Evolutionary conservation across 1,140 invertebrate species (phyloP).

Genomic region (Lepidotrigona ventralis): DNA sequence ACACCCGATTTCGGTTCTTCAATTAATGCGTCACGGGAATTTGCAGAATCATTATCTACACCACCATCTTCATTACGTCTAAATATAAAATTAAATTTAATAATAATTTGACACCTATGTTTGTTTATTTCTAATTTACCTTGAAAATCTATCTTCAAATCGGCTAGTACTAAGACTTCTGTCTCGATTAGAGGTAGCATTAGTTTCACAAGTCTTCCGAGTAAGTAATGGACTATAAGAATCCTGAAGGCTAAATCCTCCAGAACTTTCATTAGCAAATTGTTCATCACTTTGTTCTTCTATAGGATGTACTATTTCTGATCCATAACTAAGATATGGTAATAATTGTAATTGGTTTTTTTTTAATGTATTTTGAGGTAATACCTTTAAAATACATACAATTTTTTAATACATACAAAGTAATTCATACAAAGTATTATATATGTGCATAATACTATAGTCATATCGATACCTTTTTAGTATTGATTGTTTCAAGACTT

Average conservation of each 20-base stretch:
- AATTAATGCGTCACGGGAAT: slow-evolving; percentile 76
- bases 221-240: slow-evolving; percentile 85
- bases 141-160: slow-evolving; percentile 75
- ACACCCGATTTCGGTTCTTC: slow-evolving; percentile 69
- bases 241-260: slow-evolving; percentile 78
- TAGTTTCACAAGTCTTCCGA: slow-evolving; percentile 76
- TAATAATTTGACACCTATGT: slow-evolving; percentile 11
- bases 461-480: slow-evolving; percentile 72
- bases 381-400: slow-evolving; percentile 63
- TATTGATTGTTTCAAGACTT: slow-evolving; percentile 78
- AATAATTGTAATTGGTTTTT: slow-evolving; percentile 79
- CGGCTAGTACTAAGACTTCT: slow-evolving; percentile 71
- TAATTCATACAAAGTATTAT: not conserved
- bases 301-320: slow-evolving; percentile 91
- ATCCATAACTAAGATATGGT: slow-evolving; percentile 86
- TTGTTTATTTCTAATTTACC: slow-evolving; percentile 55
- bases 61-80: slow-evolving; percentile 74
- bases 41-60: slow-evolving; percentile 74
- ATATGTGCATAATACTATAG: not conserved
- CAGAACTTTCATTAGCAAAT: slow-evolving; percentile 75
- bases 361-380: slow-evolving; percentile 78
- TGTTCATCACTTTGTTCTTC: slow-evolving; percentile 91
- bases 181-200: slow-evolving; percentile 68
- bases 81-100: slow-evolving; percentile 5
- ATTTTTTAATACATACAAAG: slow-evolving; percentile 40